Conservation (phyloP, 2,888 invertebrate genomes). For the Melanostoma scalare region DNA sequence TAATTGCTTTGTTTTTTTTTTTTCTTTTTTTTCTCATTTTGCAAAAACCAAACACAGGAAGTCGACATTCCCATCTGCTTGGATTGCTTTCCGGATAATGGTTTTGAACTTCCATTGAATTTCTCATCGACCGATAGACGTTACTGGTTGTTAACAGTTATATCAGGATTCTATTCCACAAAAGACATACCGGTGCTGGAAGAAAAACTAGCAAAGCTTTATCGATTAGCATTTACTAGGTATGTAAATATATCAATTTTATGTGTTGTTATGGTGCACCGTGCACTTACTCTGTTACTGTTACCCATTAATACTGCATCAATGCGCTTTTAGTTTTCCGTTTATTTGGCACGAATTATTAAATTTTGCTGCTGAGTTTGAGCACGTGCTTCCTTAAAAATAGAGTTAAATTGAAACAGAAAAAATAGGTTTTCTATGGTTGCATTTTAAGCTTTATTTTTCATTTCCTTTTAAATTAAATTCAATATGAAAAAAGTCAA, state of each 20-base stretch:
- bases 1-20: slow-evolving; percentile 12
- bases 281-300: not conserved
- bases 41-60: slow-evolving; percentile 75
- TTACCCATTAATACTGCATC: no score
- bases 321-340: no score
- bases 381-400: no score
- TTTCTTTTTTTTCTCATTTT: slow-evolving; percentile 27
- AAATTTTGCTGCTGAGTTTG: no score
- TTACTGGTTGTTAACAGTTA: slow-evolving; percentile 92
- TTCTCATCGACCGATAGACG: slow-evolving; percentile 85
- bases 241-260: slow-evolving; percentile 76
- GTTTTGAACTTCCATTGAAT: slow-evolving; percentile 78
- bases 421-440: no score
- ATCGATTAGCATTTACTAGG: slow-evolving; percentile 92
- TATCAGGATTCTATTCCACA: slow-evolving; percentile 83
- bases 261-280: not conserved
- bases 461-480: no score
- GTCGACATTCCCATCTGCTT: slow-evolving; percentile 81
- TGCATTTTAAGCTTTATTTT: no score
- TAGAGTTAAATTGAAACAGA: no score
- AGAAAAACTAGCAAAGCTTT: slow-evolving; percentile 88
- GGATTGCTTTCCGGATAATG: slow-evolving; percentile 79
- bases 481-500: no score
- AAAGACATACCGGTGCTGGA: slow-evolving; percentile 87
- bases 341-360: no score